phyloP scores from a whole-genome alignment of 2,888 invertebrate species.

The Helobdella robusta region DNA sequence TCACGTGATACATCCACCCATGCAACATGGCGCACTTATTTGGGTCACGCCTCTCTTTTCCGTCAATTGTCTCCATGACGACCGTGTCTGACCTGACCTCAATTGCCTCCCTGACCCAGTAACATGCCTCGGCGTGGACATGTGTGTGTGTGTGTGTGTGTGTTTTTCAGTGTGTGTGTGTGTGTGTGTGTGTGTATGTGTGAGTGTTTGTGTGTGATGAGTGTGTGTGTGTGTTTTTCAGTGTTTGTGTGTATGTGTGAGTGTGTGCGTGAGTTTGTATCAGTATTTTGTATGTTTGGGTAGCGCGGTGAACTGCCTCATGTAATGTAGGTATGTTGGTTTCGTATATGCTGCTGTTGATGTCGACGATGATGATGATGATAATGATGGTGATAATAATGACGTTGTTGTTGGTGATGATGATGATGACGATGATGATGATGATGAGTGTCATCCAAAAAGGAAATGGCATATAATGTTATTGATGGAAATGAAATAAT shows the following conservation, averaged over 20 bases:
- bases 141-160: neutral
- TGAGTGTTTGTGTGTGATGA: neutral
- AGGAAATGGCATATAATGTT: too few species aligned
- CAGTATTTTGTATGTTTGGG: slow-evolving; percentile 20
- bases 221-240: neutral
- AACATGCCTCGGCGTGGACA: neutral
- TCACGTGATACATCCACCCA: too few species aligned
- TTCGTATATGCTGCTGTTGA: slow-evolving; percentile 9
- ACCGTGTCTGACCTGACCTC: neutral
- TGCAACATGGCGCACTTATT: too few species aligned
- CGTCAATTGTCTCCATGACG: neutral
- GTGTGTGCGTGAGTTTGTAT: slow-evolving; percentile 19
- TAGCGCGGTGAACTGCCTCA: neutral
- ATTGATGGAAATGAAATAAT: too few species aligned
- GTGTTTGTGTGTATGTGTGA: slow-evolving; percentile 14
- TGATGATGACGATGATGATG: too few species aligned
- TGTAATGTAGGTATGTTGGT: neutral
- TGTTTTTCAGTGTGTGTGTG: neutral
- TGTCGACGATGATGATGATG: too few species aligned
- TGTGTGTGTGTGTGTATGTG: neutral
- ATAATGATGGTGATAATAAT: too few species aligned
- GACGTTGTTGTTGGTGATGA: too few species aligned
- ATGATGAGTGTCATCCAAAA: too few species aligned
- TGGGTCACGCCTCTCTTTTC: neutral
- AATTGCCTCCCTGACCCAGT: neutral